Conservation (phyloP, 2,888 invertebrate genomes). For the Pyrocoelia pectoralis region DNA sequence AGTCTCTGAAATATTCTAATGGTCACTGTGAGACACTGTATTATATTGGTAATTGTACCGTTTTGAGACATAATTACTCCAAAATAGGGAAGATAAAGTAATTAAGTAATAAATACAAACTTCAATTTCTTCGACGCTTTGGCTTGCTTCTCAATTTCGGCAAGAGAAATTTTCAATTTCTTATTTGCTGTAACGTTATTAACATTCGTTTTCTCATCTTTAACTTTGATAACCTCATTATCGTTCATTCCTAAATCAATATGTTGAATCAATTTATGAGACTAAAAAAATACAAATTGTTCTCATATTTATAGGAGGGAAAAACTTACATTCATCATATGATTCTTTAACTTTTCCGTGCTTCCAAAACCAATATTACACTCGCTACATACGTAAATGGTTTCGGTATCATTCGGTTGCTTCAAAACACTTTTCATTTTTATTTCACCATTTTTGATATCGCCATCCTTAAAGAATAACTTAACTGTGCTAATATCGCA, state of each 20-base stretch:
- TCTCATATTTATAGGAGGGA: not conserved
- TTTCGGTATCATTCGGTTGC: slow-evolving; percentile 36
- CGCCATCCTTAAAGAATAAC: not conserved
- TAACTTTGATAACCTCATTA: slow-evolving; percentile 13
- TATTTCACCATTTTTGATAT: slow-evolving; percentile 21
- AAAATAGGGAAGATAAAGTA: no score
- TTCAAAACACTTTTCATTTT: slow-evolving; percentile 46
- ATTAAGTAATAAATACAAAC: slow-evolving; percentile 41
- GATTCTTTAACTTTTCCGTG: slow-evolving; percentile 61
- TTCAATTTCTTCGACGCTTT: slow-evolving; percentile 49
- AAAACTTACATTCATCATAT: slow-evolving; percentile 61
- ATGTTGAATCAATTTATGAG: slow-evolving; percentile 38
- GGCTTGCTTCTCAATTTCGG: slow-evolving; percentile 41
- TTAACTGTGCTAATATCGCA: no score
- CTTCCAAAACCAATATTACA: slow-evolving; percentile 61
- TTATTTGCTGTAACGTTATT: not conserved
- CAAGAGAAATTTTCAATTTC: slow-evolving; percentile 20
- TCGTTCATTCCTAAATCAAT: slow-evolving; percentile 21
- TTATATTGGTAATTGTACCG: no score
- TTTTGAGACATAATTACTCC: no score
- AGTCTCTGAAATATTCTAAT: no score
- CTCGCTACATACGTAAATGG: slow-evolving; percentile 62
- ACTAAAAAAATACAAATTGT: slow-evolving; percentile 27
- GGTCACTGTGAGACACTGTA: no score
- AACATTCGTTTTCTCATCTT: slow-evolving; percentile 11